phyloP scores from a whole-genome alignment of 2,113 vertebrate species.

The Protobothrops mucrosquamatus region DNA sequence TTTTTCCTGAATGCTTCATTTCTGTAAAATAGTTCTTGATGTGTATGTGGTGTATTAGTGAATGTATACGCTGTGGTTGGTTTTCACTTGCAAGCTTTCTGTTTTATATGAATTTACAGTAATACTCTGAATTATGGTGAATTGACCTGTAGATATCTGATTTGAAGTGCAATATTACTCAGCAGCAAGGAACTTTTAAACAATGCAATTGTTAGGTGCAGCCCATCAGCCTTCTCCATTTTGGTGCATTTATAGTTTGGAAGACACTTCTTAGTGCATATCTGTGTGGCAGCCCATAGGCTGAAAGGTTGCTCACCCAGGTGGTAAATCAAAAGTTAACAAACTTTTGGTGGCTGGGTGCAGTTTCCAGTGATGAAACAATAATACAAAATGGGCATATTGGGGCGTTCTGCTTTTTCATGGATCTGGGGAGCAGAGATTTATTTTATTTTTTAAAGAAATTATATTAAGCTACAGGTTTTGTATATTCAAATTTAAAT shows the following conservation, averaged over 20 bases:
- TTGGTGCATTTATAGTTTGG: neutral
- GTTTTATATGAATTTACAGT: neutral
- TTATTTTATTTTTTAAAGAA: neutral
- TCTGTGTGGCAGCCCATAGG: neutral
- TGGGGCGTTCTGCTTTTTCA: neutral
- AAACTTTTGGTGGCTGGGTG: neutral
- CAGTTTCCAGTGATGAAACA: neutral
- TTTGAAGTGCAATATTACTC: neutral
- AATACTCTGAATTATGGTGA: neutral
- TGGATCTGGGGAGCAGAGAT: neutral
- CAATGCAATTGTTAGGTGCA: neutral
- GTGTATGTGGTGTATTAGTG: neutral
- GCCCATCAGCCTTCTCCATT: neutral
- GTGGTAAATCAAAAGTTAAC: neutral
- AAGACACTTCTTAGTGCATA: neutral
- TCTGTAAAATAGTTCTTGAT: neutral
- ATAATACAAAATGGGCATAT: neutral
- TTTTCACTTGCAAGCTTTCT: neutral
- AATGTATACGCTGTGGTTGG: neutral
- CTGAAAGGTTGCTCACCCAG: neutral
- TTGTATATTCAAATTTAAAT: neutral
- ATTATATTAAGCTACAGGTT: neutral
- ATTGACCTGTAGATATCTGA: neutral
- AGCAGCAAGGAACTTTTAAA: neutral
- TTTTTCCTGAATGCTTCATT: neutral